Percentiles rank a stretch among this genome's conserved stretches.
These are phyloP conservation scores for Vidua macroura DNA, from an alignment of 2,113 vertebrate genomes.

Conservation along the genomic window DNA sequence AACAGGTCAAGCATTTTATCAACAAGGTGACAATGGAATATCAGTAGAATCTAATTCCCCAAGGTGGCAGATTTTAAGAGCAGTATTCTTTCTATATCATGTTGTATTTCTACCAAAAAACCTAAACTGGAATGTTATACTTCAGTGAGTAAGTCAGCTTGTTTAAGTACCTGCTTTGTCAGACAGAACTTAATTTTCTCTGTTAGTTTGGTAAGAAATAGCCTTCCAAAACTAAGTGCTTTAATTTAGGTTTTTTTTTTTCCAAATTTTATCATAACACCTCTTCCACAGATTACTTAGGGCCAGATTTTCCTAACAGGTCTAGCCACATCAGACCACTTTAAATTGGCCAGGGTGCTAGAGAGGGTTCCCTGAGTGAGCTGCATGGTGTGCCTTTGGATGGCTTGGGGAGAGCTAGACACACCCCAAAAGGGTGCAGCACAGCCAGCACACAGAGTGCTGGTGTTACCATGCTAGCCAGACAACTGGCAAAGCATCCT, in stretches of 20 bases:
- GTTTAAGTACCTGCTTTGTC: not conserved
- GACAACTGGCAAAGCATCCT: not conserved
- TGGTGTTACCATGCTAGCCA: not conserved
- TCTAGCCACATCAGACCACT: not conserved
- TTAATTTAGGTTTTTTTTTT: not conserved
- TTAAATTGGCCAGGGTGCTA: not conserved
- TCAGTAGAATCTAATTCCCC: not conserved
- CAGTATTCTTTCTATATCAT: not conserved
- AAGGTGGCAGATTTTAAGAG: not conserved
- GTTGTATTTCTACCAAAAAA: not conserved
- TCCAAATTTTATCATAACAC: not conserved
- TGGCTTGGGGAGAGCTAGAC: not conserved
- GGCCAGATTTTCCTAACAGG: not conserved
- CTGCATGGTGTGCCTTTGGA: not conserved
- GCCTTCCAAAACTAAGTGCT: not conserved
- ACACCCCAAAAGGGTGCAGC: not conserved
- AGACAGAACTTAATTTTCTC: not conserved
- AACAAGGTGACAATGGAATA: not conserved
- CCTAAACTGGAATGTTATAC: not conserved
- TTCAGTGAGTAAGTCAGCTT: not conserved
- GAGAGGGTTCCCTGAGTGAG: no score
- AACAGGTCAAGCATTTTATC: not conserved
- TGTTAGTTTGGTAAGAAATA: not conserved
- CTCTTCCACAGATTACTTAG: not conserved
- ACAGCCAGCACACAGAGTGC: not conserved